Conservation (phyloP, 1,140 invertebrate genomes). For the Gonioctena quinquepunctata region DNA sequence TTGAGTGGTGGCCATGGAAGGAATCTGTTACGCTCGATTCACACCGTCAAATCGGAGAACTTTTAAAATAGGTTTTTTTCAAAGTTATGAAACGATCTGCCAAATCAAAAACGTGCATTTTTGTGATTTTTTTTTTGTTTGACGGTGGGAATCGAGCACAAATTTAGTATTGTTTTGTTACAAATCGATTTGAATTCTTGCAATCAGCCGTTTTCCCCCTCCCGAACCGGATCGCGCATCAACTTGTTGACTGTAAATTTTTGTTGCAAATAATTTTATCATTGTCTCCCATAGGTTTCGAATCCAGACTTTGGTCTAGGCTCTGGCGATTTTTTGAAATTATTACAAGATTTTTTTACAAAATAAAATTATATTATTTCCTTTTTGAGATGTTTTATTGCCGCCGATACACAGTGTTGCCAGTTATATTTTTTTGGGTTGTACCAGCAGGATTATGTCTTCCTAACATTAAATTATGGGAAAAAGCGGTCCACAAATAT, state of each 20-base stretch:
- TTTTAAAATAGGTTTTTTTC: background rate
- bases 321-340: background rate
- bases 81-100: background rate
- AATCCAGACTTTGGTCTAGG: background rate
- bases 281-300: background rate
- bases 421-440: too few relatives aligned
- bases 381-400: too few relatives aligned
- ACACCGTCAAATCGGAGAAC: conserved; percentile 6
- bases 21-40: conserved; percentile 1
- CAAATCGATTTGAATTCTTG: background rate
- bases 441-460: too few relatives aligned
- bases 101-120: background rate
- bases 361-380: conserved; percentile 4
- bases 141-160: background rate
- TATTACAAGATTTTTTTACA: background rate
- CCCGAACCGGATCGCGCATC: background rate
- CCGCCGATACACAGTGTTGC: too few relatives aligned
- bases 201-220: background rate
- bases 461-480: too few relatives aligned
- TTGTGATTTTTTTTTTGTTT: background rate
- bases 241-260: background rate
- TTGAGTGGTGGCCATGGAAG: conserved; percentile 22
- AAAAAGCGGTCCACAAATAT: too few relatives aligned
- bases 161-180: background rate
- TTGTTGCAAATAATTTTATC: background rate